These are phyloP conservation scores for Megaceryle maxima DNA, from an alignment of 2,113 vertebrate species.

Conservation along the genomic window DNA sequence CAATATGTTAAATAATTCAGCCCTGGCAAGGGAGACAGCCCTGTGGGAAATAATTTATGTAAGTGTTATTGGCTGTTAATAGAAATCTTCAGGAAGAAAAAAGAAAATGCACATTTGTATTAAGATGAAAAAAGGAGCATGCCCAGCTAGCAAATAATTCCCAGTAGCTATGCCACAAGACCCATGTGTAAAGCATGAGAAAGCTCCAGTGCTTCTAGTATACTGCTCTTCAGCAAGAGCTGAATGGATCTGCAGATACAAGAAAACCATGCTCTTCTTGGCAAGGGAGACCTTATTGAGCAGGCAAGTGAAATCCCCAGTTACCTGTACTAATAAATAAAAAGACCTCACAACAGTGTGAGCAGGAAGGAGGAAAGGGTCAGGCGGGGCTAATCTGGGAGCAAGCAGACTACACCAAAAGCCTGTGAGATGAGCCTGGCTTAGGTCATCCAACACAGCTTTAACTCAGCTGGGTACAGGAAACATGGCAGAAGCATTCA, in stretches of 20 bases:
- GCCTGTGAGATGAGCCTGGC: accelerated
- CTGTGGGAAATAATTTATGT: not conserved
- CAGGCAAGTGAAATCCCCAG: not conserved
- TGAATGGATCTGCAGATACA: not conserved
- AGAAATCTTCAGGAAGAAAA: not conserved
- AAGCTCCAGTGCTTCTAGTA: not conserved
- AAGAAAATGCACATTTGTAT: not conserved
- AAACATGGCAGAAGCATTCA: not conserved
- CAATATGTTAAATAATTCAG: not conserved
- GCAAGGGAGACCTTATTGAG: not conserved
- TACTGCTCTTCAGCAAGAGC: not conserved
- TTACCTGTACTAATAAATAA: not conserved
- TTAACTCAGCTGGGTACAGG: not conserved
- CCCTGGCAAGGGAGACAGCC: not conserved
- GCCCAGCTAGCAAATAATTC: not conserved
- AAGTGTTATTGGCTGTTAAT: not conserved
- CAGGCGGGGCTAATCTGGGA: not conserved
- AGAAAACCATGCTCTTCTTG: not conserved
- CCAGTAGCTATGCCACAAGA: not conserved
- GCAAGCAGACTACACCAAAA: not conserved
- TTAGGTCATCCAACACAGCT: accelerated
- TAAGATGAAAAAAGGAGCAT: not conserved
- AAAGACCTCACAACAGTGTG: not conserved
- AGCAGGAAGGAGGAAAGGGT: not conserved
- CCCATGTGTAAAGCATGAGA: not conserved